Conservation (phyloP, 2,888 invertebrate species). For the Lingula anatina region DNA sequence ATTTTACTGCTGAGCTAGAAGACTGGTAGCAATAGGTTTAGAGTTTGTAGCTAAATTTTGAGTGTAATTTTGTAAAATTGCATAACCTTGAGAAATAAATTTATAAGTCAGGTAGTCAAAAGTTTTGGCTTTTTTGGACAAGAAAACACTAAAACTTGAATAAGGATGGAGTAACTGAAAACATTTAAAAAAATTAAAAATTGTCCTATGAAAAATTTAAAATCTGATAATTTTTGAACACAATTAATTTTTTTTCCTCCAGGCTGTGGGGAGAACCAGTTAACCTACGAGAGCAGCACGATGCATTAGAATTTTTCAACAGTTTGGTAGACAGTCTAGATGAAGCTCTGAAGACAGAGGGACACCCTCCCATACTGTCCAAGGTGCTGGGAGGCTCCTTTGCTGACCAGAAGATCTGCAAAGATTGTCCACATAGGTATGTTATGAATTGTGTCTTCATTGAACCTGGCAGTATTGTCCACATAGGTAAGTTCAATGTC, state of each 20-base stretch:
- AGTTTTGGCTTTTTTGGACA: too few relatives aligned
- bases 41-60: too few relatives aligned
- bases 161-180: too few relatives aligned
- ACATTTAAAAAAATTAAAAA: too few relatives aligned
- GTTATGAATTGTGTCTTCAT: background rate
- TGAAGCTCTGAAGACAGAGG: conserved; percentile 88
- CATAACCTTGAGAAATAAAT: background rate
- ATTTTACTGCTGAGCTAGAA: too few relatives aligned
- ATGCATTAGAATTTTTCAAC: conserved; percentile 98
- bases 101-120: background rate
- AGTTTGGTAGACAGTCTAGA: conserved; percentile 92
- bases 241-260: conserved; percentile 11
- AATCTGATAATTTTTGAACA: too few relatives aligned
- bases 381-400: conserved; percentile 93
- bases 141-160: too few relatives aligned
- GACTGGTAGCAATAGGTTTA: too few relatives aligned
- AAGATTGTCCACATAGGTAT: conserved; percentile 91
- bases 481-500: background rate
- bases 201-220: too few relatives aligned
- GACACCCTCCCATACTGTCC: conserved; percentile 57
- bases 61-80: too few relatives aligned
- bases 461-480: background rate
- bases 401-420: conserved; percentile 98
- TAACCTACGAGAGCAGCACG: conserved; percentile 95
- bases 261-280: conserved; percentile 94